A percentile compares a stretch with the other conserved stretches of the same genome.
These are phyloP conservation scores for Odontocolon sp. DNA, from an alignment of 2,888 invertebrate genomes.

Conservation along the genomic window DNA sequence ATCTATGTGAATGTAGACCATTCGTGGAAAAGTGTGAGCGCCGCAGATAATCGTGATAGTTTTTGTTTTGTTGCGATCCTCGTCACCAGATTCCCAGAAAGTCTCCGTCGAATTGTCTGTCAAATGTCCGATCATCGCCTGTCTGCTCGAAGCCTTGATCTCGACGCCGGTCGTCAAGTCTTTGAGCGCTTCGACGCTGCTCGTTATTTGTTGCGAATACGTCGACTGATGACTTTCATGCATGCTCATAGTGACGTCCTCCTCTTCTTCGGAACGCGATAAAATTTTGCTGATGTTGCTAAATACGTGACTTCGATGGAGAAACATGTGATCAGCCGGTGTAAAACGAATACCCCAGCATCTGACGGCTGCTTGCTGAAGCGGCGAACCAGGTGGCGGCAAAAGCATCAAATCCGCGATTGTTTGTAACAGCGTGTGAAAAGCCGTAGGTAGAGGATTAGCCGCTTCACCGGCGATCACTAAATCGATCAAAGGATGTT, in stretches of 20 bases:
- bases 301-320: slow-evolving; percentile 96
- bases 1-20: slow-evolving; percentile 95
- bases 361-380: slow-evolving; percentile 95
- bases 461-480: slow-evolving; percentile 88
- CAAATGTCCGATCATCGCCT: slow-evolving; percentile 95
- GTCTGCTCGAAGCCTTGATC: slow-evolving; percentile 94
- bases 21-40: slow-evolving; percentile 85
- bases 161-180: slow-evolving; percentile 90
- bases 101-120: slow-evolving; percentile 98
- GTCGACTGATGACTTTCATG: slow-evolving; percentile 84
- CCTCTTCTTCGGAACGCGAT: slow-evolving; percentile 94
- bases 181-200: slow-evolving; percentile 85
- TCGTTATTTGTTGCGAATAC: slow-evolving; percentile 78
- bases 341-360: slow-evolving; percentile 97
- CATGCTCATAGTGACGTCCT: slow-evolving; percentile 83
- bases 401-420: slow-evolving; percentile 95
- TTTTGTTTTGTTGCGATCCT: slow-evolving; percentile 96
- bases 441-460: slow-evolving; percentile 86
- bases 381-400: slow-evolving; percentile 92
- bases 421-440: slow-evolving; percentile 94
- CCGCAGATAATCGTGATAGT: slow-evolving; percentile 88
- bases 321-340: slow-evolving; percentile 93
- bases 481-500: slow-evolving; percentile 91
- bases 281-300: slow-evolving; percentile 97
- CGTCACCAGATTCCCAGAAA: slow-evolving; percentile 99